phyloP scores from a whole-genome alignment of 2,113 vertebrate genomes.

The Pampusana beccarii region DNA sequence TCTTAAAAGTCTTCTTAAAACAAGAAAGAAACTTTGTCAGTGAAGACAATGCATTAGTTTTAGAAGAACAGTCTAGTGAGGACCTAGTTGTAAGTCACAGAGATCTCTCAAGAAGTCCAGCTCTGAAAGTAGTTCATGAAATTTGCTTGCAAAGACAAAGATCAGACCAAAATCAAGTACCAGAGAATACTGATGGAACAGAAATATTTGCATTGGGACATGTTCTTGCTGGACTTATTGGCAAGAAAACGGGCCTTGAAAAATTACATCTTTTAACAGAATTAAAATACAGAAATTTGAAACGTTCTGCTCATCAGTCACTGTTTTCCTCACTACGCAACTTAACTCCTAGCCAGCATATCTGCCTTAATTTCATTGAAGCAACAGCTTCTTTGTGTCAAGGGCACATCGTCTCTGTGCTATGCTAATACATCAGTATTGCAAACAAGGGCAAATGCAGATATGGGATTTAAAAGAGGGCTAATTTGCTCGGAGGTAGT shows the following conservation, averaged over 20 bases:
- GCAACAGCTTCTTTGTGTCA: constrained; percentile 13
- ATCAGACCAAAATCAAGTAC: constrained; percentile 69
- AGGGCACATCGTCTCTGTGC: not conserved
- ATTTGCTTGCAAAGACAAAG: constrained; percentile 80
- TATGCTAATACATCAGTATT: not conserved
- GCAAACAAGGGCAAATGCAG: not conserved
- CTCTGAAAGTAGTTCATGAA: constrained; percentile 85
- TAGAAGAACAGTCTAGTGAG: constrained; percentile 42
- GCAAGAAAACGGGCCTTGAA: constrained; percentile 94
- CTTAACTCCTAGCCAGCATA: not conserved
- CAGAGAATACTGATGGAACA: constrained; percentile 60
- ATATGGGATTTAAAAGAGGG: not conserved
- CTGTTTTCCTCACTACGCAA: not conserved
- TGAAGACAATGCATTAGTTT: constrained; percentile 68
- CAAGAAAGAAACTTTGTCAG: not conserved
- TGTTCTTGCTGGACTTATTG: constrained; percentile 88
- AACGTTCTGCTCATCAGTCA: constrained; percentile 36
- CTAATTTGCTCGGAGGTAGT: not conserved
- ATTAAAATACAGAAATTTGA: constrained; percentile 87
- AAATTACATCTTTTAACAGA: constrained; percentile 90
- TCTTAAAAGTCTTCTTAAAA: no score
- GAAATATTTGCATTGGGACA: constrained; percentile 67
- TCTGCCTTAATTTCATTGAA: not conserved
- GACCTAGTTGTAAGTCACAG: constrained; percentile 49
- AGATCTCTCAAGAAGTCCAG: constrained; percentile 87